Base-by-base conservation (phyloP, 1,140 invertebrate species). In the Orius insidiosus region DNA sequence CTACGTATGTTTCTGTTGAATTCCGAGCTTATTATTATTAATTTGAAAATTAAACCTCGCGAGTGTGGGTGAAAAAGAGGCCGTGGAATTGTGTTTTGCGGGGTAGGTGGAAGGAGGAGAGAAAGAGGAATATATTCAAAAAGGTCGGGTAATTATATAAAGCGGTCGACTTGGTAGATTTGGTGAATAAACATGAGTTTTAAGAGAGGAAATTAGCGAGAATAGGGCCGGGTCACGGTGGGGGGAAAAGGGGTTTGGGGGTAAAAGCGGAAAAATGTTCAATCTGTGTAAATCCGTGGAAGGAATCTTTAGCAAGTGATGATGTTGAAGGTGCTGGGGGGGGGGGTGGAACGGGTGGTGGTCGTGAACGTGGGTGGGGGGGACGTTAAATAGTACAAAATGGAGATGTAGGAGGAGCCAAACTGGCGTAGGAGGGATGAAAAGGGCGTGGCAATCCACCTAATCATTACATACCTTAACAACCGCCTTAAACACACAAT, bases 381-480 rank as follows among this genome's bases (percentile, higher is more conserved):
- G 11, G 11, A 18, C 6, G 38, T 40, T 40, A 40, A 40, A 40
- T 40, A 40, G 38, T 40, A 40, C 38, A 40, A 40, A 40, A 40
- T 40, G 38, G 38, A 40, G 38, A 40, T 40, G 38, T 40, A 18
- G 38, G 38, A 15, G 38, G 38, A 15, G 38, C 38, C 38, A 3
- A 18, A 11, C 24, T 24, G 24, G 24, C 24, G 24, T 24, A 24
- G 35, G 35, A 15, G 14, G 38, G 38, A 18, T 18, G 11, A 10
- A 40, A 18, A 15, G 38, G 38, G 38, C 38, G 38, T 40, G 38
- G 38, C 38, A 10, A 11, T 15, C 38, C 9, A 40, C 38, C 38
- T 40, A 40, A 40, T 40, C 38, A 40, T 40, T 40, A 40, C 38
- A 40, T 40, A 40, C 38, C 38, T 18, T 15, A 11, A 13, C 14